Conservation (phyloP, 2,113 vertebrate genomes). For the Trogon surrucura region DNA sequence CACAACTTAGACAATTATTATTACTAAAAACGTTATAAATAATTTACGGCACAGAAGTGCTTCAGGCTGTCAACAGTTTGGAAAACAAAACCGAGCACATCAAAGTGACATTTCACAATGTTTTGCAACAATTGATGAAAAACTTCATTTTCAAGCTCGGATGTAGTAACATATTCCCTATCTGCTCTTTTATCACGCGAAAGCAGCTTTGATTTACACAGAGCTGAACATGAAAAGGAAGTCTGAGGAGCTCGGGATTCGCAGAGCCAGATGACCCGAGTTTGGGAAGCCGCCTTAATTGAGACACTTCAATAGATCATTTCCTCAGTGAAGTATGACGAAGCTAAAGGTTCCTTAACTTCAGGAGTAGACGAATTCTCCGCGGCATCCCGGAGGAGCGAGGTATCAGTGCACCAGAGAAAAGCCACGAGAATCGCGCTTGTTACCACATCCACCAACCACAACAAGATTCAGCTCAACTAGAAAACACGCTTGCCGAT, state of each 20-base stretch:
- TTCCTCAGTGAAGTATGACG: not conserved
- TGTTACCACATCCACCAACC: not conserved
- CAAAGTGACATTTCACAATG: not conserved
- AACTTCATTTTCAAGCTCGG: not conserved
- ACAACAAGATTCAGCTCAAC: not conserved
- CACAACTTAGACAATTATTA: not conserved
- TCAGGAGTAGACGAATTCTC: not conserved
- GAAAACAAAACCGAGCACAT: not conserved
- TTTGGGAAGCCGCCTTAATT: not conserved
- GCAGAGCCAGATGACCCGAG: not conserved
- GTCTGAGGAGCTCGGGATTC: not conserved
- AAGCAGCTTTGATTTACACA: not conserved
- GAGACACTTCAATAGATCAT: not conserved
- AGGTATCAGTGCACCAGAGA: not conserved
- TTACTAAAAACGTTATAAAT: not conserved
- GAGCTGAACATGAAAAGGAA: not conserved
- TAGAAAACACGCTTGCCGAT: accelerated
- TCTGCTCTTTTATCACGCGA: not conserved
- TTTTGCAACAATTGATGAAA: not conserved
- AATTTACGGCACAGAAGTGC: not conserved
- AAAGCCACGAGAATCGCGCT: not conserved
- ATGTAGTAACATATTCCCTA: not conserved
- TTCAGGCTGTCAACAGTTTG: not conserved
- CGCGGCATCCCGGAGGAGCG: not conserved
- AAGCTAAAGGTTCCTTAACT: not conserved